A percentile compares a stretch with the other conserved stretches of the same genome.
phyloP scores from a whole-genome alignment of 2,797 vertebrate genomes.

The Tokudaia tokunoshimensis region DNA sequence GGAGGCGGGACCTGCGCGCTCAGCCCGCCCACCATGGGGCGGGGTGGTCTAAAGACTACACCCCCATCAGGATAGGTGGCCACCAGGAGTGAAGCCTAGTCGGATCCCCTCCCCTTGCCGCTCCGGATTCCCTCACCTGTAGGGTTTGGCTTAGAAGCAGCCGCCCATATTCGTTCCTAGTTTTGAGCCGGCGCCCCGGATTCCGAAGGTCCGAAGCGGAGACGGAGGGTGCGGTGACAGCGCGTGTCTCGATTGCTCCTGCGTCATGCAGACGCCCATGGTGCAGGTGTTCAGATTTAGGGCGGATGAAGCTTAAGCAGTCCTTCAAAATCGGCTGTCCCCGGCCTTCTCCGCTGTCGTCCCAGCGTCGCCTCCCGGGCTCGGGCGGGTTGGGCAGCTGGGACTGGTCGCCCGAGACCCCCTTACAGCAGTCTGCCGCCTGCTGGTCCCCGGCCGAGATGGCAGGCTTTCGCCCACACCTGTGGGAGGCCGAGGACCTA shows the following conservation, averaged over 20 bases:
- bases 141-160: not conserved
- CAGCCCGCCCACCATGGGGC: constrained; percentile 37
- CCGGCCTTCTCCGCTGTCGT: not conserved
- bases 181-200: not conserved
- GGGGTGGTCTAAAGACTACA: not conserved
- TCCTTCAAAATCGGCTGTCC: not conserved
- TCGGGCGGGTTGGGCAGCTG: not conserved
- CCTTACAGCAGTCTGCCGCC: not conserved
- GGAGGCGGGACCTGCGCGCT: constrained; percentile 45
- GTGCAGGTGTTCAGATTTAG: constrained; percentile 61
- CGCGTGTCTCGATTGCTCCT: not conserved
- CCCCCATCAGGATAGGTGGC: not conserved
- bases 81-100: not conserved
- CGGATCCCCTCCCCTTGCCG: not conserved
- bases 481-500: not conserved
- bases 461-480: constrained; percentile 20
- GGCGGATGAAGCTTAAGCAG: not conserved
- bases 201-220: not conserved
- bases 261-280: not conserved
- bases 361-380: constrained; percentile 9
- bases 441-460: constrained; percentile 32
- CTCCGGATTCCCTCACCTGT: constrained; percentile 37
- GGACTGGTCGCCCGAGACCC: not conserved
- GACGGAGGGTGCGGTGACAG: not conserved
- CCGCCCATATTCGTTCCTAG: not conserved